Percentiles rank a stretch among this genome's conserved stretches.
These are phyloP conservation scores for Mechanitis mazaeus DNA, from an alignment of 2,888 invertebrate genomes.

Conservation along the genomic window DNA sequence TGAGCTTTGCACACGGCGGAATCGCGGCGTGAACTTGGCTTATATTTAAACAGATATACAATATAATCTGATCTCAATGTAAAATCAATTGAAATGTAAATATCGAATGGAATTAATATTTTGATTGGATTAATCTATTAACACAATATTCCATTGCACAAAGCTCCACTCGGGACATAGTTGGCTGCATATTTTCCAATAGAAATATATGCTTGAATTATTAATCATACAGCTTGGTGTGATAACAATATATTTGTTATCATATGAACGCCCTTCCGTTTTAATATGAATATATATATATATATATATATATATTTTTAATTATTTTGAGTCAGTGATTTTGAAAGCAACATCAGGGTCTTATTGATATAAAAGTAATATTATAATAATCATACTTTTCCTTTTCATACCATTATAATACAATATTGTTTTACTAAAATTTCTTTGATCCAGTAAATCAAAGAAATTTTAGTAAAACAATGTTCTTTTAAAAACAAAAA, in stretches of 20 bases:
- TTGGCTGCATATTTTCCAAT: constrained; percentile 23
- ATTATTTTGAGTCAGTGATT: too few relatives aligned
- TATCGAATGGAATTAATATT: constrained; percentile 68
- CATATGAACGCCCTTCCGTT: background rate
- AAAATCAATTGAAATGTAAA: constrained; percentile 70
- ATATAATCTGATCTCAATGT: constrained; percentile 39
- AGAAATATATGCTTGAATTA: constrained; percentile 20
- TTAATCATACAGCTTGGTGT: constrained; percentile 9
- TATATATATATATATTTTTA: too few relatives aligned
- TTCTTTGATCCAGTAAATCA: too few relatives aligned
- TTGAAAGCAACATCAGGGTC: background rate
- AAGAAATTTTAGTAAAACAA: too few relatives aligned
- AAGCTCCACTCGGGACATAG: constrained; percentile 42
- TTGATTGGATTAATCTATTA: constrained; percentile 76
- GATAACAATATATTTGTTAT: constrained; percentile 13
- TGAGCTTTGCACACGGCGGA: too few relatives aligned
- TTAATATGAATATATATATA: background rate
- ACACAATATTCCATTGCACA: constrained; percentile 60
- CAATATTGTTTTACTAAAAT: too few relatives aligned
- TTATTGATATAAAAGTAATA: too few relatives aligned
- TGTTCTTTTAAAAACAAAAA: too few relatives aligned
- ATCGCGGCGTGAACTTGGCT: too few relatives aligned
- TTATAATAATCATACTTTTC: too few relatives aligned
- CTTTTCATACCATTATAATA: too few relatives aligned
- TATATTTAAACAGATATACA: background rate